Evolutionary conservation across 2,113 vertebrate species (phyloP).

Genomic region (Himantopus leucocephalus): DNA sequence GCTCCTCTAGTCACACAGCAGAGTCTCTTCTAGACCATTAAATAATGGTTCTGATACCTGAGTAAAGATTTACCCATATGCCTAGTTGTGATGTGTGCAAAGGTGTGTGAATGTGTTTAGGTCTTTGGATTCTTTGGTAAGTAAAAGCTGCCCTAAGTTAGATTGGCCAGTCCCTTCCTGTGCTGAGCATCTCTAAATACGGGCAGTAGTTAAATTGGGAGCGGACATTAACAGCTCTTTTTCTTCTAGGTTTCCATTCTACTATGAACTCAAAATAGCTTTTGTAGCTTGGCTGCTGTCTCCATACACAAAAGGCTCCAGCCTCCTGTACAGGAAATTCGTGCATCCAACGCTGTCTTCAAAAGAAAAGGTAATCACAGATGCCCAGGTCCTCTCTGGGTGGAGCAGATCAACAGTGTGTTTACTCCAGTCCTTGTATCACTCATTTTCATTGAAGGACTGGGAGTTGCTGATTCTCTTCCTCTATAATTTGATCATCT

Average conservation of each 20-base stretch:
- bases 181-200: not conserved
- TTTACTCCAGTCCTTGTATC: not conserved
- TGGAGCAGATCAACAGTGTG: not conserved
- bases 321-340: slow-evolving; percentile 97
- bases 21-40: not conserved
- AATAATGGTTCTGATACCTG: not conserved
- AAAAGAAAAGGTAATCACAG: slow-evolving; percentile 93
- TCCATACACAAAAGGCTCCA: slow-evolving; percentile 97
- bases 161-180: not conserved
- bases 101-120: not conserved
- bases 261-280: slow-evolving; percentile 99
- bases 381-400: not conserved
- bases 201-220: not conserved
- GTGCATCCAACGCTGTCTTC: slow-evolving; percentile 97
- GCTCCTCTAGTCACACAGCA: not conserved
- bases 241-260: slow-evolving; percentile 93
- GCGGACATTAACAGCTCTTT: not conserved
- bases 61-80: not conserved
- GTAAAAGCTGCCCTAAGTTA: not conserved
- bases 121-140: not conserved
- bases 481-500: not conserved
- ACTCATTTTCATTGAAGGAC: not conserved
- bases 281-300: slow-evolving; percentile 98
- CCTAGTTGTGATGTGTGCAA: not conserved
- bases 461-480: not conserved